A percentile compares a stretch with the other conserved stretches of the same genome.
Conservation (phyloP, 2,113 vertebrate species). For the Phainopepla nitens region DNA sequence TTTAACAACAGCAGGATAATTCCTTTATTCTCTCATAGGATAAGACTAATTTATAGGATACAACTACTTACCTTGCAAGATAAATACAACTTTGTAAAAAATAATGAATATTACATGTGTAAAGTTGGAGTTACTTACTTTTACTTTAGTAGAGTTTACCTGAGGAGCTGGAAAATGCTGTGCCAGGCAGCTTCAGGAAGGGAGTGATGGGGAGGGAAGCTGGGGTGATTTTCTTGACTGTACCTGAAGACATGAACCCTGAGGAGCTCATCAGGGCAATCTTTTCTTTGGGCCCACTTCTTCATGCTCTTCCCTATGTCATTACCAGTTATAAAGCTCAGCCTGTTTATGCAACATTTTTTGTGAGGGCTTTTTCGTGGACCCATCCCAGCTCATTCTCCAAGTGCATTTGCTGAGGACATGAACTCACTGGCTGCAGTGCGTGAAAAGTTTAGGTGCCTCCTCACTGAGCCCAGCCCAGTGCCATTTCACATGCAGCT, state of each 20-base stretch:
- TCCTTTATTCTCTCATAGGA: background rate
- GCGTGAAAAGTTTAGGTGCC: background rate
- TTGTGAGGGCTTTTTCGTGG: background rate
- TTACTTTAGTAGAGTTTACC: background rate
- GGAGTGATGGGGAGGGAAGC: background rate
- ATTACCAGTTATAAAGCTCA: background rate
- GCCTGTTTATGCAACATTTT: background rate
- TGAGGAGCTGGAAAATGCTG: background rate
- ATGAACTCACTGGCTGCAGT: fast-evolving
- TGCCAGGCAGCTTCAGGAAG: background rate
- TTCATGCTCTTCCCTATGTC: fast-evolving
- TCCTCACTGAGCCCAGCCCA: background rate
- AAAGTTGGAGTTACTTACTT: background rate
- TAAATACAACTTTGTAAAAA: background rate
- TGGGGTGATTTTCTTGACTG: background rate
- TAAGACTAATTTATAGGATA: background rate
- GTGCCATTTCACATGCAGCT: background rate
- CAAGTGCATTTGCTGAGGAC: background rate
- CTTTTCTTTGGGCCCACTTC: background rate
- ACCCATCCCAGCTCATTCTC: background rate
- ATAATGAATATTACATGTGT: background rate
- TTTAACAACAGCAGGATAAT: background rate
- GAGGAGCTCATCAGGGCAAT: background rate
- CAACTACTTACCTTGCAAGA: background rate
- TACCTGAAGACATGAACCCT: background rate